Evolutionary conservation across 2,113 vertebrate genomes (phyloP).

Genomic region (Pterocles orientalis): DNA sequence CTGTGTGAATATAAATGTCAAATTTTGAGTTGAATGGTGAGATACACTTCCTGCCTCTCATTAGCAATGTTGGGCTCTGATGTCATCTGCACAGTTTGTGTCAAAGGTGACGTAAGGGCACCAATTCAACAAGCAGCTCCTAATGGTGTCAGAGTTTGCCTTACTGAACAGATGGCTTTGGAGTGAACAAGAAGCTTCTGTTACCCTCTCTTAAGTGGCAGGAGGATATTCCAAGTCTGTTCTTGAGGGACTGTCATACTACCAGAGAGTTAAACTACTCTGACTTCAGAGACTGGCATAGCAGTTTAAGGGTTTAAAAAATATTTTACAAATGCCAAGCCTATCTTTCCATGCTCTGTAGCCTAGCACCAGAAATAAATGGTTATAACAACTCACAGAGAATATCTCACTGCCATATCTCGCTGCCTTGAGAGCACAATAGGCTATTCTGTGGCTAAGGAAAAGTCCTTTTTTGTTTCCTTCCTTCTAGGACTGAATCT

Average conservation of each 20-base stretch:
- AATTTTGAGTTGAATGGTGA: neutral
- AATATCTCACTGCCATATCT: neutral
- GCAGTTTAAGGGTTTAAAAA: neutral
- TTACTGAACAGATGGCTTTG: neutral
- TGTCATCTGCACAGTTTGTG: neutral
- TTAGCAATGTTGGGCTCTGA: rapidly evolving
- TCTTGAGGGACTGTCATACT: neutral
- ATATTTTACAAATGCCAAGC: neutral
- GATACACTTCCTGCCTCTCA: rapidly evolving
- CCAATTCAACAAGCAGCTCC: neutral
- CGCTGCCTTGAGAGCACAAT: neutral
- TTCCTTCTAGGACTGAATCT: neutral
- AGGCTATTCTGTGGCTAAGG: neutral
- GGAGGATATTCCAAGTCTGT: neutral
- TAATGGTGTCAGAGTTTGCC: neutral
- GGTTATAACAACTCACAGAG: neutral
- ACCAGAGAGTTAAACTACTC: neutral
- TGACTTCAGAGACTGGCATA: neutral
- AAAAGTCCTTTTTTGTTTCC: neutral
- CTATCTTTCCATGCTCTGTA: neutral
- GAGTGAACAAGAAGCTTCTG: neutral
- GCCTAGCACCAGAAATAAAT: neutral
- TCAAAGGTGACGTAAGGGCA: neutral
- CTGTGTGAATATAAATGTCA: neutral
- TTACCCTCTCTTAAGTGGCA: neutral